Evolutionary conservation across 2,797 vertebrate species (phyloP).

Genomic region (Sarcophilus harrisii): DNA sequence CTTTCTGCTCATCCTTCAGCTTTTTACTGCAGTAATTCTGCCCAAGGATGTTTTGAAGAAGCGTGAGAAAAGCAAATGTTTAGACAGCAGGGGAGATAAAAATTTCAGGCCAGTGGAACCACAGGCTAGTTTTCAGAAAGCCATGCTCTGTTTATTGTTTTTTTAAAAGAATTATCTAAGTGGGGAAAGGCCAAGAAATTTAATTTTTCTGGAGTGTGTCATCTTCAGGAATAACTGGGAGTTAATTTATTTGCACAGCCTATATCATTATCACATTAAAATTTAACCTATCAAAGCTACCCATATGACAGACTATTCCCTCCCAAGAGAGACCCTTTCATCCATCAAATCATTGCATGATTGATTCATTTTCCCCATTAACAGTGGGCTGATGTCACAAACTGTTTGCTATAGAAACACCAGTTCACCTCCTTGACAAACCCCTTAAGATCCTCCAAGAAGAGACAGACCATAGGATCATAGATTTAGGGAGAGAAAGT

Average conservation of each 20-base stretch:
- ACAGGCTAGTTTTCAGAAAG: slow-evolving; percentile 68
- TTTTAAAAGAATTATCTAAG: background rate
- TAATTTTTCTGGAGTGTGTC: slow-evolving; percentile 13
- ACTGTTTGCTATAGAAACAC: background rate
- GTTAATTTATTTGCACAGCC: slow-evolving; percentile 33
- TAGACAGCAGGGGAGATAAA: slow-evolving; percentile 62
- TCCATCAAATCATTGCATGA: slow-evolving; percentile 27
- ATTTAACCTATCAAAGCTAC: slow-evolving; percentile 10
- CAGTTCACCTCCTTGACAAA: background rate
- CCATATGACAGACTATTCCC: background rate
- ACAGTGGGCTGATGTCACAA: background rate
- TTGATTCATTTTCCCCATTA: slow-evolving; percentile 48
- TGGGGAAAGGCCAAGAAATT: background rate
- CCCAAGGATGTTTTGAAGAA: background rate
- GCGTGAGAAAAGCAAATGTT: slow-evolving; percentile 51
- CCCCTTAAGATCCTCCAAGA: background rate
- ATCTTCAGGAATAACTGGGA: slow-evolving; percentile 4
- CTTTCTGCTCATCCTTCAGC: background rate
- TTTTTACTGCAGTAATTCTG: background rate
- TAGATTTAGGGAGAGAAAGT: background rate
- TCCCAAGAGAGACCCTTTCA: slow-evolving; percentile 54
- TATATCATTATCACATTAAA: background rate
- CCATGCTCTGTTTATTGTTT: background rate
- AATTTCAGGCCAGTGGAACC: slow-evolving; percentile 48
- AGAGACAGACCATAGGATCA: background rate